Evolutionary conservation across 2,113 vertebrate species (phyloP), one percentile per base, ranked within the genome.

Genomic region (Chascanopsetta lugubris): DNA sequence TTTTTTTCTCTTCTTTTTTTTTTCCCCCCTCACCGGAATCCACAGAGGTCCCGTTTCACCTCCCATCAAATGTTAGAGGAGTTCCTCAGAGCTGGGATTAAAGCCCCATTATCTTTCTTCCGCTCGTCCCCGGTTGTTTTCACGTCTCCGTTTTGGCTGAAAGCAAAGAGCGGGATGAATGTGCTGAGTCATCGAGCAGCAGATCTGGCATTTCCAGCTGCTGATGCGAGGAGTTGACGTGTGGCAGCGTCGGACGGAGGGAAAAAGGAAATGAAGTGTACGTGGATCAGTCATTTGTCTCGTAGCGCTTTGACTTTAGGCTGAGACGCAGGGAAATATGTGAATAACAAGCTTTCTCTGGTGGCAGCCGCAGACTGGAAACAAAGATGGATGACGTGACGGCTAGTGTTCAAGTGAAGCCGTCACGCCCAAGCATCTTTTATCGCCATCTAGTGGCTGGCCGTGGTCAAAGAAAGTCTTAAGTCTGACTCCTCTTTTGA

Each of bases 121-220:
- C 20, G 2, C 6, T 34, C 3, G 2, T 34, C 11, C 32, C 27
- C 27, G 4, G 4, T 5, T 34, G 10, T 2, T 58, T 83, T 54
- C 20, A 36, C 67, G 75, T 42, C 18, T 10, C 15, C 13, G 11
- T n/a, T 65, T 63, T 58, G 5, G 4, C 43, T 66, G n/a, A 25
- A 46, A 46, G 59, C 36, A 32, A 38, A 20, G 3, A 8, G 32
- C 20, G 11, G 43, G 51, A 61, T 46, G 61, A 51, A 61, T 54
- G 61, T 32, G 1, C 22, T 20, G 32, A 49, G 36, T 32, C n/a
- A 66, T 69, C 49, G 54, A 47, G 46, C 60, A 26, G 7, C 2
- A 6, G 40, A 27, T 69, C 36, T 69, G 29, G 61, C 54, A 60
- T 64, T 50, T n/a, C n/a, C n/a, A n/a, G n/a, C n/a, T 69, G 6